Evolutionary conservation across 2,797 vertebrate genomes (phyloP).

Genomic region (Chelidonichthys spinosus): DNA sequence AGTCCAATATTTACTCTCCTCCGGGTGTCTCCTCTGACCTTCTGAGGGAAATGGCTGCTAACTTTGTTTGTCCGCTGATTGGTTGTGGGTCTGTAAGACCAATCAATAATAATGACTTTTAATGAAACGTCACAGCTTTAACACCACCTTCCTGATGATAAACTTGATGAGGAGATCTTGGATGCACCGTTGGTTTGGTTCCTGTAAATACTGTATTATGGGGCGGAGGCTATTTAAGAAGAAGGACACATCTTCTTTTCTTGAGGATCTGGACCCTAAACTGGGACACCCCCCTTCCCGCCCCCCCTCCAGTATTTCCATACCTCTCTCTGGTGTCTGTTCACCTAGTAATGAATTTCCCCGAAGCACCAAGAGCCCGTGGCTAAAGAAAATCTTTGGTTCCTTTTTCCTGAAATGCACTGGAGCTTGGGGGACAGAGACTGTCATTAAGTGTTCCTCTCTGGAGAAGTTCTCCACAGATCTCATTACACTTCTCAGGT

Average conservation of each 20-base stretch:
- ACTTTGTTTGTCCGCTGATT: no score
- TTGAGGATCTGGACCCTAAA: slow-evolving; percentile 21
- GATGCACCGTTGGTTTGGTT: slow-evolving; percentile 7
- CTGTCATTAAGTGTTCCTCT: slow-evolving; percentile 62
- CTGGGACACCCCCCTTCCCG: slow-evolving; percentile 37
- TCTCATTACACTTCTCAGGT: slow-evolving; percentile 68
- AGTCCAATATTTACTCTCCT: slow-evolving; percentile 4
- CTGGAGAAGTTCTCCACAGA: slow-evolving; percentile 59
- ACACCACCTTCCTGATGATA: neutral
- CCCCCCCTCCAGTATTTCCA: slow-evolving; percentile 42
- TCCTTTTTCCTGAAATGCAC: slow-evolving; percentile 49
- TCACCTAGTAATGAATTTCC: slow-evolving; percentile 66
- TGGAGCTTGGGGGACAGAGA: slow-evolving; percentile 50
- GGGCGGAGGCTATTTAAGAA: slow-evolving; percentile 16
- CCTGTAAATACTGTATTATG: slow-evolving; percentile 7
- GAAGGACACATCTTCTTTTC: slow-evolving; percentile 5
- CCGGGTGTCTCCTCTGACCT: neutral
- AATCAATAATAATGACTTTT: no score
- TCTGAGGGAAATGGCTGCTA: no score
- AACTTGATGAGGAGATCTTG: neutral
- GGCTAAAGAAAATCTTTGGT: slow-evolving; percentile 50
- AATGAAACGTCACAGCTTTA: no score
- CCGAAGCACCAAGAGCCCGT: slow-evolving; percentile 35
- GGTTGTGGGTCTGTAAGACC: neutral
- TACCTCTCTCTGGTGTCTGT: slow-evolving; percentile 58